Evolutionary conservation across 2,113 vertebrate species (phyloP).

Genomic region (Ceyx margarethae): DNA sequence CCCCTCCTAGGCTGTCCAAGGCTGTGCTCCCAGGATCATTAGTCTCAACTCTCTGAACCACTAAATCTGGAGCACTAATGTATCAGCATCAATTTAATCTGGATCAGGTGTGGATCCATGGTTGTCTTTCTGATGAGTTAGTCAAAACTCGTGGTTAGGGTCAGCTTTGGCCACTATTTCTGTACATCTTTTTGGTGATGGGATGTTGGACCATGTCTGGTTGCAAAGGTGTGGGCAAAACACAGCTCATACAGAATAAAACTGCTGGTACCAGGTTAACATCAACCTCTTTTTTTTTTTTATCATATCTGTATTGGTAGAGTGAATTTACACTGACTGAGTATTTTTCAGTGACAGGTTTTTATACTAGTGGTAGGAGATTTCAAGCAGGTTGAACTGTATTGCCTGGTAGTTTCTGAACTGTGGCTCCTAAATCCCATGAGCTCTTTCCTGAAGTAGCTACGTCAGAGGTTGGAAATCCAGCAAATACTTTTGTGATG

Average conservation of each 20-base stretch:
- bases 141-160: accelerated
- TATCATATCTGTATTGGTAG: not conserved
- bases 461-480: not conserved
- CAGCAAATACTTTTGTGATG: not conserved
- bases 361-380: not conserved
- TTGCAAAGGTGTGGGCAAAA: not conserved
- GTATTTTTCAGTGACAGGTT: not conserved
- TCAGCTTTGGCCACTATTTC: not conserved
- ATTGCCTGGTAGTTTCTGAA: not conserved
- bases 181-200: not conserved
- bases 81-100: too few species aligned
- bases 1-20: not conserved
- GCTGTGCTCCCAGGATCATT: accelerated
- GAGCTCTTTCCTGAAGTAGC: not conserved
- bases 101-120: too few species aligned
- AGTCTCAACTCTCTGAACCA: not conserved
- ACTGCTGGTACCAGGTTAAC: not conserved
- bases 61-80: not conserved
- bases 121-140: not conserved
- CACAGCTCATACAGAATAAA: not conserved
- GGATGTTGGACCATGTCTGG: not conserved
- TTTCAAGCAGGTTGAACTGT: not conserved
- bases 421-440: not conserved
- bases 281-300: not conserved
- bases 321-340: not conserved